These are phyloP conservation scores for Patella pellucida DNA, from an alignment of 2,888 invertebrate genomes.

Conservation along the genomic window DNA sequence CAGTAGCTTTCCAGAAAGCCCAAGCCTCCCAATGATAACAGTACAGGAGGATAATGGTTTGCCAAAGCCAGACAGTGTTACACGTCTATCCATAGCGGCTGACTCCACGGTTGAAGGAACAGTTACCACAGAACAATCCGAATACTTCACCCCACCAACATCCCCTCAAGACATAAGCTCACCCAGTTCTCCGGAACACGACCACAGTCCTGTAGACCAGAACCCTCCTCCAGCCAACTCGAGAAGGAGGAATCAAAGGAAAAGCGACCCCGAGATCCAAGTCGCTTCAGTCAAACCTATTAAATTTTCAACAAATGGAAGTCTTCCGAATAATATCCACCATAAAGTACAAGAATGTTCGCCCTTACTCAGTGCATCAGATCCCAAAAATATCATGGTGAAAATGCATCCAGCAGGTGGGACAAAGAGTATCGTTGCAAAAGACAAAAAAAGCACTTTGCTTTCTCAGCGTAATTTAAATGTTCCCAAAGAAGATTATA, in stretches of 20 bases:
- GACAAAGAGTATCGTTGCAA: slow-evolving; percentile 15
- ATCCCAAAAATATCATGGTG: slow-evolving; percentile 14
- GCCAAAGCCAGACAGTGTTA: slow-evolving; percentile 12
- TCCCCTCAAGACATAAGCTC: slow-evolving; percentile 28
- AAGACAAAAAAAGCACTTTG: background rate
- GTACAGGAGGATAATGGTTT: slow-evolving; percentile 34
- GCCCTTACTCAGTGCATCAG: slow-evolving; percentile 24
- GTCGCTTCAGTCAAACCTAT: slow-evolving; percentile 2
- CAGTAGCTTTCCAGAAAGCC: slow-evolving; percentile 29
- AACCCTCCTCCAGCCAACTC: background rate
- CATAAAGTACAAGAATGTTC: slow-evolving; percentile 25
- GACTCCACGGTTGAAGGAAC: slow-evolving; percentile 23
- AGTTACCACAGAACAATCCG: slow-evolving; percentile 29
- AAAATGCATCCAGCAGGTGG: slow-evolving; percentile 14
- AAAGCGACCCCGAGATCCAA: slow-evolving; percentile 26
- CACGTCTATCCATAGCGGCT: slow-evolving; percentile 5
- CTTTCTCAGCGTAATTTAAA: slow-evolving; percentile 21
- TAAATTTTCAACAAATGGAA: slow-evolving; percentile 28
- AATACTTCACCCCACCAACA: slow-evolving; percentile 39
- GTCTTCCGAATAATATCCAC: slow-evolving; percentile 33
- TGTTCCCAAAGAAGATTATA: slow-evolving; percentile 57
- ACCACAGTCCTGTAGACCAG: background rate
- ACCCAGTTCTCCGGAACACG: slow-evolving; percentile 29
- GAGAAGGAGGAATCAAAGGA: background rate
- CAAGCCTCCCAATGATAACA: slow-evolving; percentile 43